phyloP scores from a whole-genome alignment of 1,140 invertebrate species.

The Heterodera schachtii region DNA sequence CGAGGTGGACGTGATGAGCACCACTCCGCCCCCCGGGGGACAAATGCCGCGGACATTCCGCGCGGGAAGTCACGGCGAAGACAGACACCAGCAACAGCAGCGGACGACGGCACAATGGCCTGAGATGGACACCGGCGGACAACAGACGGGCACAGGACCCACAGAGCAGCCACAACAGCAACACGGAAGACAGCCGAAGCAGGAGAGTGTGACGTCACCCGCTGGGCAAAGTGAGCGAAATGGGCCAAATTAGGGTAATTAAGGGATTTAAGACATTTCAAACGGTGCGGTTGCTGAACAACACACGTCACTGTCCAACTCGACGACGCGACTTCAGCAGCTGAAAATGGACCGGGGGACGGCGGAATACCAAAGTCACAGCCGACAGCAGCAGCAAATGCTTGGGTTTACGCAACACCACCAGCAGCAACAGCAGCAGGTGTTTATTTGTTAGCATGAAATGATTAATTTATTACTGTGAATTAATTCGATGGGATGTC shows the following conservation, averaged over 20 bases:
- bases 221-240: background rate
- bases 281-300: background rate
- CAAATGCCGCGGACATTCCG: background rate
- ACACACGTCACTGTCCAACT: background rate
- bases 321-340: background rate
- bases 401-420: background rate
- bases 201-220: background rate
- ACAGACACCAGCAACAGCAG: background rate
- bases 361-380: background rate
- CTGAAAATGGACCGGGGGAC: background rate
- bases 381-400: background rate
- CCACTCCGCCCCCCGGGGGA: background rate
- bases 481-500: too few species aligned
- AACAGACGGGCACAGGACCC: background rate
- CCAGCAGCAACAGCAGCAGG: too few species aligned
- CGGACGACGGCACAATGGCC: background rate
- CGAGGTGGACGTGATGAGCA: constrained; percentile 24
- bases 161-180: background rate
- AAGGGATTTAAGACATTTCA: background rate
- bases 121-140: background rate
- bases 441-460: too few species aligned
- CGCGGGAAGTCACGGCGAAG: background rate
- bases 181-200: background rate
- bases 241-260: too few species aligned
- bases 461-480: too few species aligned